A percentile compares a stretch with the other conserved stretches of the same genome.
Conservation (phyloP, 2,888 invertebrate species). For the Acronicta alni region DNA sequence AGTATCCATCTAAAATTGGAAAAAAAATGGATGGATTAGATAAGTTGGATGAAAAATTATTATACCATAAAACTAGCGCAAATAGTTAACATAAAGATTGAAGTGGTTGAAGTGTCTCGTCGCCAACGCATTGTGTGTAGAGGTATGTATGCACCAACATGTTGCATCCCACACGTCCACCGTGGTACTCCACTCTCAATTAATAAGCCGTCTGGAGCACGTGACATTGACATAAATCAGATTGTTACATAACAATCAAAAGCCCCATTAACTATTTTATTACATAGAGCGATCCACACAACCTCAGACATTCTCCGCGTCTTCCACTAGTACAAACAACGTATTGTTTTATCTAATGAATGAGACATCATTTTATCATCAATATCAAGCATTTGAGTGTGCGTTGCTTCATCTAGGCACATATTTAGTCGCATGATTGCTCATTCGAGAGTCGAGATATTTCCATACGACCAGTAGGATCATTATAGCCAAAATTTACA, state of each 20-base stretch:
- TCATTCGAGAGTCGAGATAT: slow-evolving; percentile 5
- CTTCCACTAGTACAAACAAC: slow-evolving; percentile 35
- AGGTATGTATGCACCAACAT: slow-evolving; percentile 24
- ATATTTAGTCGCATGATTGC: slow-evolving; percentile 5
- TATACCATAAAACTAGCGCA: too few relatives aligned
- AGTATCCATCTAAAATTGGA: too few relatives aligned
- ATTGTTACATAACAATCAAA: slow-evolving; percentile 55
- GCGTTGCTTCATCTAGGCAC: slow-evolving; percentile 7
- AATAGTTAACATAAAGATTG: background rate
- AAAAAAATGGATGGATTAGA: too few relatives aligned
- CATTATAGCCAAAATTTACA: background rate
- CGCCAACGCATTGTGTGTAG: slow-evolving; percentile 3
- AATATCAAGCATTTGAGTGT: slow-evolving; percentile 27
- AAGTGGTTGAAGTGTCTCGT: background rate
- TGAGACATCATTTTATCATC: slow-evolving; percentile 36
- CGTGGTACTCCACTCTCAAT: slow-evolving; percentile 43
- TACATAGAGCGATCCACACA: slow-evolving; percentile 28
- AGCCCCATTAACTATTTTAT: slow-evolving; percentile 38
- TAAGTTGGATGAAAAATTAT: too few relatives aligned
- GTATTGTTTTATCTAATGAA: slow-evolving; percentile 41
- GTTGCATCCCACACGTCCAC: slow-evolving; percentile 27
- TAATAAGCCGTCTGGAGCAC: slow-evolving; percentile 44
- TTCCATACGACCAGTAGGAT: slow-evolving; percentile 1
- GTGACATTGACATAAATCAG: slow-evolving; percentile 55
- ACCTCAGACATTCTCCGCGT: slow-evolving; percentile 32